A percentile compares a stretch with the other conserved stretches of the same genome.
Evolutionary conservation across 2,797 vertebrate genomes (phyloP).

Genomic region (Myoxocephalus aenaeus): DNA sequence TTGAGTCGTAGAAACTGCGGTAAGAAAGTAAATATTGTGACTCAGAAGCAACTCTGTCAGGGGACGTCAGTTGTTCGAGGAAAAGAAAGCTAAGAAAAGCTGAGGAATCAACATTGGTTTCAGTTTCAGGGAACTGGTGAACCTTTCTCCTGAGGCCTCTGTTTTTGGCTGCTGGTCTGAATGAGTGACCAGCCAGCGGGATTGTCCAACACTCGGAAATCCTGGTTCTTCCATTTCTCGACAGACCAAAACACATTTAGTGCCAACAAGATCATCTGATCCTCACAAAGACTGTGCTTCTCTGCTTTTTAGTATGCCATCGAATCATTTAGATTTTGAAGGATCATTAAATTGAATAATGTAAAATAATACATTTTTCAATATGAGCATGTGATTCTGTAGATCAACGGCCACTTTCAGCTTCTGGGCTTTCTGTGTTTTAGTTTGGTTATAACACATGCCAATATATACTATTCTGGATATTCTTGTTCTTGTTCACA

Average conservation of each 20-base stretch:
- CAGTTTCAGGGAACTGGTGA: background rate
- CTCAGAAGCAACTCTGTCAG: background rate
- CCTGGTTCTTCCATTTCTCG: slow-evolving; percentile 32
- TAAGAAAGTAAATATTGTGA: slow-evolving; percentile 3
- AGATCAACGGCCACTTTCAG: background rate
- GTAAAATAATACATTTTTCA: background rate
- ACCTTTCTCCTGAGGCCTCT: background rate
- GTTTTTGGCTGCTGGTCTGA: slow-evolving; percentile 43
- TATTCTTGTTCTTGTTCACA: background rate
- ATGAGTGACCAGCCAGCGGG: slow-evolving; percentile 12
- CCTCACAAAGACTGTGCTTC: background rate
- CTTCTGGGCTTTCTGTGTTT: background rate
- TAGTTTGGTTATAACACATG: background rate
- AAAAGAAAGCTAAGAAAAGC: background rate
- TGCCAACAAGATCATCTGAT: slow-evolving; percentile 9
- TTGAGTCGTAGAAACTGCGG: background rate
- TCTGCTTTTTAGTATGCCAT: background rate
- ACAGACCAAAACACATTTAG: slow-evolving; percentile 7
- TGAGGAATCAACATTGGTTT: background rate
- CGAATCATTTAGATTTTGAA: background rate
- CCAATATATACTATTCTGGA: background rate
- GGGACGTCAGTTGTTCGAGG: background rate
- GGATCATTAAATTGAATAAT: background rate
- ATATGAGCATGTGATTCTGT: background rate
- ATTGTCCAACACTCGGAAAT: slow-evolving; percentile 35